These are phyloP conservation scores for Drosophila maculinotata DNA, from an alignment of 2,888 invertebrate genomes.

Conservation along the genomic window DNA sequence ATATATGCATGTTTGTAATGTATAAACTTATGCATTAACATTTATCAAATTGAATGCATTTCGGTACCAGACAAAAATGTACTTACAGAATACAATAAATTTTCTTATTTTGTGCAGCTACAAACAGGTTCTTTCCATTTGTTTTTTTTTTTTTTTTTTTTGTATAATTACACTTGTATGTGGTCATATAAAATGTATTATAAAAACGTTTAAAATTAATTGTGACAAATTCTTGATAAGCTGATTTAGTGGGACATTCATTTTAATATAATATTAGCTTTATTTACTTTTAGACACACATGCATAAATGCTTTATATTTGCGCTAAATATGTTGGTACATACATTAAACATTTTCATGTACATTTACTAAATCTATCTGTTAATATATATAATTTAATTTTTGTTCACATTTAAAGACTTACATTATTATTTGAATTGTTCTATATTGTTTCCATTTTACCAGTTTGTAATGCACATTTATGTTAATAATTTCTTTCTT, in stretches of 20 bases:
- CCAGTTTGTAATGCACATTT: conserved; percentile 69
- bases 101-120: conserved; percentile 49
- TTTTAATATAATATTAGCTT: conserved; percentile 31
- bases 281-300: conserved; percentile 44
- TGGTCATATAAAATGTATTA: conserved; percentile 65
- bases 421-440: conserved; percentile 52
- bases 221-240: conserved; percentile 55
- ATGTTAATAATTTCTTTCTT: conserved; percentile 39
- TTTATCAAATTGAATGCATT: conserved; percentile 77
- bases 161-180: conserved; percentile 30
- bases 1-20: conserved; percentile 21
- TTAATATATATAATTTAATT: conserved; percentile 34
- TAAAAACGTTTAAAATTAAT: conserved; percentile 61
- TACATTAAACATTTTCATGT: conserved; percentile 37
- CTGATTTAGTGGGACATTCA: conserved; percentile 62
- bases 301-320: conserved; percentile 68
- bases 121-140: conserved; percentile 25
- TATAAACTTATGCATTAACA: conserved; percentile 50
- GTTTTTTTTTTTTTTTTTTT: conserved; percentile 6
- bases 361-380: conserved; percentile 51
- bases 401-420: conserved; percentile 38
- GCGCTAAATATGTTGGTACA: conserved; percentile 49
- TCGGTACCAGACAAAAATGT: conserved; percentile 70
- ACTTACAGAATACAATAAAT: conserved; percentile 63
- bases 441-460: conserved; percentile 75